A percentile compares a stretch with the other conserved stretches of the same genome.
phyloP scores from a whole-genome alignment of 2,888 invertebrate species.

The Stegophylla sp. region DNA sequence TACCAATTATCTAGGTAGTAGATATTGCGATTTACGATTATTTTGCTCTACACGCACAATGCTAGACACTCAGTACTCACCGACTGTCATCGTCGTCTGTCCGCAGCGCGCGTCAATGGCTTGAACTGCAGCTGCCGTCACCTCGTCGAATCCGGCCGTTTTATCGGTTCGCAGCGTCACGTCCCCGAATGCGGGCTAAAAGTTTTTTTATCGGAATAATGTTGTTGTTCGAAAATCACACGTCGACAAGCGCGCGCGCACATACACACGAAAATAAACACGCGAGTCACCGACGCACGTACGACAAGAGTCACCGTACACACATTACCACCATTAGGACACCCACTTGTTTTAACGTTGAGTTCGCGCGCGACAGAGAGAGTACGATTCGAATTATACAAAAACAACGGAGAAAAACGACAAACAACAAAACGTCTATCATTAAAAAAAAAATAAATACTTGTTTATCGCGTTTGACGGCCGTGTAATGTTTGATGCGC shows the following conservation, averaged over 20 bases:
- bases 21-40: neutral
- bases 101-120: no score
- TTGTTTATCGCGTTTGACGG: constrained; percentile 54
- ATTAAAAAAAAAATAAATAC: constrained; percentile 32
- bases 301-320: neutral
- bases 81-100: neutral
- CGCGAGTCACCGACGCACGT: neutral
- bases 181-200: no score
- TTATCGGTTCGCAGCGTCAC: neutral
- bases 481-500: constrained; percentile 29
- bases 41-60: no score
- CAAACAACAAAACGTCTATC: constrained; percentile 6
- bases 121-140: neutral
- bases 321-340: neutral
- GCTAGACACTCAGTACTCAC: no score
- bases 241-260: neutral
- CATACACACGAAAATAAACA: neutral
- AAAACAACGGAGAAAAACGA: neutral
- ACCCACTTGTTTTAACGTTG: constrained; percentile 52
- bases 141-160: no score
- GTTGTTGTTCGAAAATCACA: neutral
- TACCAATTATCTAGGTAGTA: neutral
- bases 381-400: no score
- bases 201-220: no score
- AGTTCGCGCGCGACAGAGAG: neutral